Percentiles rank a stretch among this genome's conserved stretches.
These are phyloP conservation scores for Ceraclea dissimilis DNA, from an alignment of 2,888 invertebrate genomes.

Conservation along the genomic window DNA sequence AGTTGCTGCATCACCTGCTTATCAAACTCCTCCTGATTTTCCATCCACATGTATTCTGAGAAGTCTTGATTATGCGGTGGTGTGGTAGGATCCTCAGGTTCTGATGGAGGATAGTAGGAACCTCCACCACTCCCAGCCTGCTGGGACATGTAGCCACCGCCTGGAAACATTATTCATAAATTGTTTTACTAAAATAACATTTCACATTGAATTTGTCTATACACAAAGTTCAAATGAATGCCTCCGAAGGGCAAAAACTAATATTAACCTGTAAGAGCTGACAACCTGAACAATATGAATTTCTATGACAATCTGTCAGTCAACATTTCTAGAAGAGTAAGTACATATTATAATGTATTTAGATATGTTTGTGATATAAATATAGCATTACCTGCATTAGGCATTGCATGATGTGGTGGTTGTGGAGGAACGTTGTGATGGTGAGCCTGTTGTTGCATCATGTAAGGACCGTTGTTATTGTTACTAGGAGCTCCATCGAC, in stretches of 20 bases:
- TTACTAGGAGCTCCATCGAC: slow-evolving; percentile 17
- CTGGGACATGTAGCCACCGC: background rate
- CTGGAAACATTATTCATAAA: background rate
- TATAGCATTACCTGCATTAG: background rate
- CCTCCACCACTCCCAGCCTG: background rate
- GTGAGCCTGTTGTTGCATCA: slow-evolving; percentile 21
- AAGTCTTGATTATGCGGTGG: slow-evolving; percentile 55
- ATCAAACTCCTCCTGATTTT: slow-evolving; percentile 87
- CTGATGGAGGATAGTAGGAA: slow-evolving; percentile 27
- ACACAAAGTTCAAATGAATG: no score
- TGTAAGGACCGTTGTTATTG: slow-evolving; percentile 20
- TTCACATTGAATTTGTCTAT: no score
- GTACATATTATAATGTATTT: no score
- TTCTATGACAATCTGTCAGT: no score
- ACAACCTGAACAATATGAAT: no score
- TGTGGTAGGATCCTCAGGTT: slow-evolving; percentile 30
- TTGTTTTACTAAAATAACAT: no score
- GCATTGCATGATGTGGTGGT: background rate
- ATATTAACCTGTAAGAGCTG: no score
- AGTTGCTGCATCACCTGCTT: slow-evolving; percentile 80
- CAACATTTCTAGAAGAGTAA: no score
- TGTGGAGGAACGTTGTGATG: background rate
- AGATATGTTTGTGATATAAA: no score
- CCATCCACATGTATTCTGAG: slow-evolving; percentile 92
- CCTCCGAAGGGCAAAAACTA: no score